Conservation (phyloP, 2,113 vertebrate genomes). For the Seriola rivoliana region DNA sequence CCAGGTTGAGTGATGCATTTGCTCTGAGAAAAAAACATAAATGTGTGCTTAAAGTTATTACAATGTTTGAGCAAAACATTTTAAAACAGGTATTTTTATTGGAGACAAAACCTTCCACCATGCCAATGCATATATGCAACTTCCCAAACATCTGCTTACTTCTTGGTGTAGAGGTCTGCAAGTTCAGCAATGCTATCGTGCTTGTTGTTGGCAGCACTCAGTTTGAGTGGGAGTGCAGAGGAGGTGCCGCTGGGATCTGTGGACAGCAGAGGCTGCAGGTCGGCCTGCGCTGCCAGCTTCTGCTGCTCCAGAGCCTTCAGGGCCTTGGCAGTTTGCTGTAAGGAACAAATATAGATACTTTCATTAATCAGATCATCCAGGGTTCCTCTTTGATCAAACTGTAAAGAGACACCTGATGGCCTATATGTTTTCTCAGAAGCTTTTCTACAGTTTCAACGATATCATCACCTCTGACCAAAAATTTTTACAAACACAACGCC, state of each 20-base stretch:
- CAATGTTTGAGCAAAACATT: too few relatives aligned
- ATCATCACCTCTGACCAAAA: not conserved
- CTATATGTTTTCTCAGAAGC: not conserved
- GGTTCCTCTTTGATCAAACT: not conserved
- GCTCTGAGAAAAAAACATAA: constrained; percentile 80
- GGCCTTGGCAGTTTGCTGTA: constrained; percentile 83
- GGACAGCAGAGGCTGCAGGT: constrained; percentile 87
- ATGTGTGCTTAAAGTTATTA: not conserved
- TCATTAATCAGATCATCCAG: not conserved
- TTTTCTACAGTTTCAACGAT: not conserved
- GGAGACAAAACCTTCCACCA: not conserved
- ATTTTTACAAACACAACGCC: not conserved
- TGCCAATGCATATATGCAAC: not conserved
- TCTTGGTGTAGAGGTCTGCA: constrained; percentile 88
- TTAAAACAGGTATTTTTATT: not conserved
- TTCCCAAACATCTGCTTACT: constrained; percentile 84
- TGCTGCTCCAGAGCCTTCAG: constrained; percentile 88
- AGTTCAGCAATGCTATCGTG: constrained; percentile 85
- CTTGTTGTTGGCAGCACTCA: constrained; percentile 89
- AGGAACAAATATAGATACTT: not conserved
- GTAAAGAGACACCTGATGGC: not conserved
- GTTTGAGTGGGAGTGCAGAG: constrained; percentile 86
- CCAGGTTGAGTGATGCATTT: constrained; percentile 90
- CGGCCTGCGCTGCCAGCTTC: constrained; percentile 85
- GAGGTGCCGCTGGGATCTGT: constrained; percentile 78